Base-by-base conservation (phyloP, 2,797 vertebrate species). In the Malurus leucopterus region DNA sequence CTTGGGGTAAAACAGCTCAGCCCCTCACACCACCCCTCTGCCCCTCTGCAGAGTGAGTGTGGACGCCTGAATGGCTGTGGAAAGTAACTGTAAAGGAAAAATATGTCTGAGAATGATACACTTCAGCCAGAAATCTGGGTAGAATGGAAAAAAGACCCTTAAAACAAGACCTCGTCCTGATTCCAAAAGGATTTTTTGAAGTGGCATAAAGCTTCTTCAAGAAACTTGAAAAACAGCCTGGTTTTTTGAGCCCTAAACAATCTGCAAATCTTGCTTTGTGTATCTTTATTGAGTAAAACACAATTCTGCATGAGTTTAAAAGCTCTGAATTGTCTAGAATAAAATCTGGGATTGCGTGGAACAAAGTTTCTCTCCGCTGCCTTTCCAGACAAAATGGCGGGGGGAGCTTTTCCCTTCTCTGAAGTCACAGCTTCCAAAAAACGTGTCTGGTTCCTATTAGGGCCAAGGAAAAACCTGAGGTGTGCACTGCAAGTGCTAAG, bases 401-500 rank as follows among this genome's bases (percentile, higher is more conserved):
- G 85, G 86, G 75, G 16, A 92, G 44, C 63, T 73, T 91, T 95
- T 94, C 54, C 80, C 83, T 95, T 78, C 81, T 30, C 67, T 70
- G 77, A 72, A 95, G 82, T 18, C 64, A 36, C 84, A 78, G 57
- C 20, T 86, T 95, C 92, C 92, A 95, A 93, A 93, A 96, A 89
- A n/a, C 59, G 30, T 82, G 65, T 96, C 94, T 96, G 95, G 91
- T 95, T 96, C 86, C 63, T 90, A 94, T 96, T 95, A 96, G 38
- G 50, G 85, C 67, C 72, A 92, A 93, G 93, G 93, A 92, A 92
- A 95, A 96, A 84, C 68, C 29, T 55, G 93, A 96, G 93, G 94
- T 95, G 95, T 92, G 92, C 81, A 85, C 57, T 94, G 93, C 71
- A 95, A 94, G 94, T 95, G 94, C 94, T 95, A 94, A 96, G 94